Base-by-base conservation (phyloP, 2,797 vertebrate species). In the Chrosomus eos region DNA sequence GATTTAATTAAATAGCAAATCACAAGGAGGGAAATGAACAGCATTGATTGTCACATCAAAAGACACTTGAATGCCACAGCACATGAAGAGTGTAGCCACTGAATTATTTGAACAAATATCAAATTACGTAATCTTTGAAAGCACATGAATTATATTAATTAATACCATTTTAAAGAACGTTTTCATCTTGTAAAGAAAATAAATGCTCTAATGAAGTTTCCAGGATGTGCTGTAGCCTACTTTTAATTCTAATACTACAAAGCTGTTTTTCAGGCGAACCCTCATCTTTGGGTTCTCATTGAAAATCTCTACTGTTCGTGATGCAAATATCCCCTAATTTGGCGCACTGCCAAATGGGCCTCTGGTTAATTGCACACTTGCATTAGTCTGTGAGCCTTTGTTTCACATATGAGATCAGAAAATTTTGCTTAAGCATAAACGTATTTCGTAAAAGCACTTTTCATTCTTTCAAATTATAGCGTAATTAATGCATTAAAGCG, bases 321-420 rank as follows among this genome's bases (percentile, higher is more conserved):
- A 60, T 55, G 77, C 64, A 85, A 73, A 73, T 74, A 74, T 67
- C 31, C 45, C n/a, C 48, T 80, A 66, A 85, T 80, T 74, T 73
- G 84, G 78, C 84, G 9, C 73, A 33, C 7, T 36, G 77, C 82
- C 82, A 84, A 80, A 76, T 43, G 53, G 73, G 86, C 81, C 82
- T 67, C 62, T 64, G 23, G 70, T 81, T 84, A 84, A 84, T 84
- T 80, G 77, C 82, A 60, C 66, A 62, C 62, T 33, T 83, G 74
- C 70, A 75, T 58, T 51, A 71, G 70, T 70, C 78, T 28, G 81
- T 38, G 76, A 72, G 80, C 9, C 70, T 87, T 84, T 87, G 82
- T 87, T 80, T 87, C 86, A 75, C 43, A 43, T 21, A 64, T 23
- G 26, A 48, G 58, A 60, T 45, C 67, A 33, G 45, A 66, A 66